phyloP scores from a whole-genome alignment of 37 sponge, comb jelly and placozoan genomes.

The Geodia barretti region DNA sequence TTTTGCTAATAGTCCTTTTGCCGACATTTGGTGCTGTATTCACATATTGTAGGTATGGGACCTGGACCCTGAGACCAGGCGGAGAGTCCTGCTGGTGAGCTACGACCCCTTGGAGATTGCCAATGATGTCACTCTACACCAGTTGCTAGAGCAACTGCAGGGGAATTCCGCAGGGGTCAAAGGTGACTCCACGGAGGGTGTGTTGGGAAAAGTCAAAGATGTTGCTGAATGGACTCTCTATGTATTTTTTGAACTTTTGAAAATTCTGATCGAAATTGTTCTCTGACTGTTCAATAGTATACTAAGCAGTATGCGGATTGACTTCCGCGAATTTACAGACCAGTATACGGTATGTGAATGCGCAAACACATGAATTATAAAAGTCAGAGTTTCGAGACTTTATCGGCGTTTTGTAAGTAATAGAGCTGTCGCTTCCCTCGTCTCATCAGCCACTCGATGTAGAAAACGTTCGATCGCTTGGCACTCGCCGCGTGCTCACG shows the following conservation, averaged over 20 bases:
- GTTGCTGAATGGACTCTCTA: neutral
- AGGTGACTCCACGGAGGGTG: neutral
- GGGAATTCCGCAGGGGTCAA: neutral
- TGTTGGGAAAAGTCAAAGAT: neutral
- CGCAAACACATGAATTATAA: neutral
- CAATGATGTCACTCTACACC: constrained; percentile 20
- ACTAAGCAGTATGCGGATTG: too few species aligned
- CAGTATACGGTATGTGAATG: neutral
- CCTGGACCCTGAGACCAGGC: constrained; percentile 1
- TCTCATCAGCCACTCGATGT: constrained; percentile 56
- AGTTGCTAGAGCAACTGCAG: neutral
- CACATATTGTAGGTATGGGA: constrained; percentile 9
- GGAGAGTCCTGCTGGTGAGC: constrained; percentile 2
- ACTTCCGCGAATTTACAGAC: neutral
- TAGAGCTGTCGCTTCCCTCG: constrained; percentile 55
- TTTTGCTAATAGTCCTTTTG: too few species aligned
- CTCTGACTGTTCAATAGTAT: neutral
- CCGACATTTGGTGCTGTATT: too few species aligned
- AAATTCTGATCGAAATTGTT: neutral
- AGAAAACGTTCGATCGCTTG: constrained; percentile 19
- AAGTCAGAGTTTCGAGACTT: constrained; percentile 7
- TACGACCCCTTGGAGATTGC: constrained; percentile 22
- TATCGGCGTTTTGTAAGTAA: constrained; percentile 39
- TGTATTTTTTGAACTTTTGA: neutral
- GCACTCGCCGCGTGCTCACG: constrained; percentile 28